Evolutionary conservation across 2,113 vertebrate genomes (phyloP).

Genomic region (Ceratotherium simum): DNA sequence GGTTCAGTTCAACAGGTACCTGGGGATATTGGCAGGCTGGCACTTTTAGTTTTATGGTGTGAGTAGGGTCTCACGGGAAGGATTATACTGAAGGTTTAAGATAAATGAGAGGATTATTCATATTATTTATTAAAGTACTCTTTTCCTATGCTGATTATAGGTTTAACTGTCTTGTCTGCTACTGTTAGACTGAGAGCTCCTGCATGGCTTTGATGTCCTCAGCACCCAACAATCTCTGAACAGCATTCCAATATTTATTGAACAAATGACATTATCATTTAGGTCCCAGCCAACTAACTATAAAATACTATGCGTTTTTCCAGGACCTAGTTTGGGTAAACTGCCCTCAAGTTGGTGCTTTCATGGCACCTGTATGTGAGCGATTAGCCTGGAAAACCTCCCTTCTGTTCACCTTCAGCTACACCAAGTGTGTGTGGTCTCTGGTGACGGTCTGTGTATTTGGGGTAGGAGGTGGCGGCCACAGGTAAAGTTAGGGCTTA

Average conservation of each 20-base stretch:
- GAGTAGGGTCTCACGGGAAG: neutral
- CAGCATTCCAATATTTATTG: conserved; percentile 5
- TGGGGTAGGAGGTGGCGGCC: neutral
- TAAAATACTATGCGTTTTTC: neutral
- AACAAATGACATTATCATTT: neutral
- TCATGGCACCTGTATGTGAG: neutral
- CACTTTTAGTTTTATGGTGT: neutral
- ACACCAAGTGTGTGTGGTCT: neutral
- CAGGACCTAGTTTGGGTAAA: neutral
- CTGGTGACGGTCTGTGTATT: neutral
- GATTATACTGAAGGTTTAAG: conserved; percentile 28
- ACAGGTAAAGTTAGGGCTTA: neutral
- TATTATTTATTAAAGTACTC: conserved; percentile 24
- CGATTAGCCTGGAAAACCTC: neutral
- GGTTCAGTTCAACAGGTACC: neutral
- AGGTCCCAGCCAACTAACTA: neutral
- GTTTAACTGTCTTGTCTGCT: conserved; percentile 31
- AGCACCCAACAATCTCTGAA: neutral
- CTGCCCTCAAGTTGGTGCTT: neutral
- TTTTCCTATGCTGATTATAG: neutral
- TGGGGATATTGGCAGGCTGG: neutral
- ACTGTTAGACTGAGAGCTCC: conserved; percentile 20
- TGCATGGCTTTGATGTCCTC: neutral
- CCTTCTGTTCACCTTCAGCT: neutral
- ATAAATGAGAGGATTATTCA: neutral